Percentiles rank a stretch among this genome's conserved stretches.
phyloP scores from a whole-genome alignment of 2,888 invertebrate species.

The Epistrophe grossulariae region DNA sequence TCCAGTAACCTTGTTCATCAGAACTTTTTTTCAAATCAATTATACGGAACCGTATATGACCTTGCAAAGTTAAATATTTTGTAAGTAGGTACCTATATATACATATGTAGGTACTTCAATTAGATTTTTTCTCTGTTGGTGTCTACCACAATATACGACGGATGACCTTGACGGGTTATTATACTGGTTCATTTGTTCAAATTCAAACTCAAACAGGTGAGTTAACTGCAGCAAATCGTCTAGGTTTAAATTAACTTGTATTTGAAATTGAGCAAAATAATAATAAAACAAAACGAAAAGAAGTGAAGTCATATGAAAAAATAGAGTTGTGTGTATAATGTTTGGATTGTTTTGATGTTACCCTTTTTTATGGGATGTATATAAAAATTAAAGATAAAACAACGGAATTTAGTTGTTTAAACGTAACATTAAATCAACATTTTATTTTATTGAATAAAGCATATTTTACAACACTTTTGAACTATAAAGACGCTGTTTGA shows the following conservation, averaged over 20 bases:
- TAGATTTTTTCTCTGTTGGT: conserved; percentile 10
- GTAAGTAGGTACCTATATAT: neutral
- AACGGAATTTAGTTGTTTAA: too few relatives aligned
- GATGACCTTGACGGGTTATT: conserved; percentile 24
- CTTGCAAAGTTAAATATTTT: neutral
- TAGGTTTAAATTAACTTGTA: conserved; percentile 7
- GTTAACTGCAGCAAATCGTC: neutral
- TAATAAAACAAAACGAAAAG: neutral
- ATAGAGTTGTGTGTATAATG: neutral
- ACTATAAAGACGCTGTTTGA: too few relatives aligned
- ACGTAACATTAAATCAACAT: too few relatives aligned
- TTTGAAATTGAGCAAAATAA: conserved; percentile 5
- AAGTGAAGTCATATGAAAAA: neutral
- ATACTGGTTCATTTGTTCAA: conserved; percentile 27
- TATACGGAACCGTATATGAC: neutral
- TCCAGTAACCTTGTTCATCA: neutral
- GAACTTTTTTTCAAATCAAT: neutral
- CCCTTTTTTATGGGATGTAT: neutral
- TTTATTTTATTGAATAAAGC: too few relatives aligned
- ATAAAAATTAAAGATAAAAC: too few relatives aligned
- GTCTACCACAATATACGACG: neutral
- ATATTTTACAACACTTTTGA: too few relatives aligned
- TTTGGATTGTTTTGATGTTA: neutral
- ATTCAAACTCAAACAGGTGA: conserved; percentile 6
- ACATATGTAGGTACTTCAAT: neutral